Evolutionary conservation across 1,140 invertebrate species (phyloP), one percentile per base, ranked within the genome.

Genomic region (Caenorhabditis briggsae): DNA sequence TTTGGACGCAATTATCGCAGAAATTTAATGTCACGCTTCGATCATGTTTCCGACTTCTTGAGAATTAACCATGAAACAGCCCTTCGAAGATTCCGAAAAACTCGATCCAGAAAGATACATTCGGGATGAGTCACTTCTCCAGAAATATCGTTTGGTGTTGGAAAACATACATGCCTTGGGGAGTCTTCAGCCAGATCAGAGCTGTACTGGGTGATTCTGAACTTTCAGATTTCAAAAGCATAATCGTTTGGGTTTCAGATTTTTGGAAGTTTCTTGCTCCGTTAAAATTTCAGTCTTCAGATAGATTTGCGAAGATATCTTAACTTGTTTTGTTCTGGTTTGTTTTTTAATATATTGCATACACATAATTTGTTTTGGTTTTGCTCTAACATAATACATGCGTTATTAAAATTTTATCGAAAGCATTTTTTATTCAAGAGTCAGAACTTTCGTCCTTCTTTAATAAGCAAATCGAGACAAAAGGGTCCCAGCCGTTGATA

Each of bases 141-240:
- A 83, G 25, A 46, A 87, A 33, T 87, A 58, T 65, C 87, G 7
- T 88, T 88, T 48, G 87, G 87, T 64, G 7, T 87, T 12, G 87
- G 87, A 61, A 88, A 88, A 25, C 2, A 86, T 3, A 55, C 56
- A 16, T 88, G 87, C 65, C 25, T 87, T 18, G 87, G 87, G 14
- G 85, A 88, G 59, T 82, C 70, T 14, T 48, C 88, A 8, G 70
- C 70, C 6, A 78, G 48, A 50, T 50, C 70, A 6, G 70, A 78
- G 9, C n/a, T 78, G 5, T 78, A 78, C 12, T 78, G 50, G 70
- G 70, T 78, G 18, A 50, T 43, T 20, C 5, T 5, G 20, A 12
- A 48, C 20, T 41, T 18, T 18, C 18, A 43, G 18, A 53, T 53
- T 18, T 46, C 18, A 46, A 50, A 50, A 20, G 9, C 48, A 11